These are phyloP conservation scores for Zosterops pallidus DNA, from an alignment of 2,113 vertebrate species.

Conservation along the genomic window DNA sequence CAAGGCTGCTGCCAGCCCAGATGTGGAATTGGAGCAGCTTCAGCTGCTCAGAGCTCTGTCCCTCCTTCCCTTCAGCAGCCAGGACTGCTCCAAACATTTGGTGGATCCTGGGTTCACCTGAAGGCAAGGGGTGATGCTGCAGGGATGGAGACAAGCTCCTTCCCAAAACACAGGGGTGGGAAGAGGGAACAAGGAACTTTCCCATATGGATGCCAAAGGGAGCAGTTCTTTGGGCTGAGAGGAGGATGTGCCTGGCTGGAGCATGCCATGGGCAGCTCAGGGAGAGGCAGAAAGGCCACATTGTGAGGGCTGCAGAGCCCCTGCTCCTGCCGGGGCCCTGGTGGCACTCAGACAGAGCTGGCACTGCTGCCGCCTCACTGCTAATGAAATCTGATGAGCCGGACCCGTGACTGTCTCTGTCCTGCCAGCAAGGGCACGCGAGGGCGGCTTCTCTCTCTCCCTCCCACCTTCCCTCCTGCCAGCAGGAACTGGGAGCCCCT, in stretches of 20 bases:
- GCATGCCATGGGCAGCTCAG: not conserved
- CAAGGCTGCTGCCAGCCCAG: not conserved
- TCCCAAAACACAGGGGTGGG: not conserved
- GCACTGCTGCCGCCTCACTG: not conserved
- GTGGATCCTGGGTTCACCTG: not conserved
- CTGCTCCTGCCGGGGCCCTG: not conserved
- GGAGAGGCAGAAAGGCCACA: not conserved
- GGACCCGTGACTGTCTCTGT: slow-evolving; percentile 13
- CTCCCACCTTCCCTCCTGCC: not conserved
- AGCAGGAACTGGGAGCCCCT: not conserved
- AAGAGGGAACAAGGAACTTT: not conserved
- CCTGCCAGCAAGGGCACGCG: slow-evolving; percentile 1
- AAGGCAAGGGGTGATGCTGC: not conserved
- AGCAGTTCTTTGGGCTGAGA: not conserved
- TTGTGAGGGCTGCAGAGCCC: not conserved
- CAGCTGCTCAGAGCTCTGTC: not conserved
- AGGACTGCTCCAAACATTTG: accelerated
- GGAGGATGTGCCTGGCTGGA: not conserved
- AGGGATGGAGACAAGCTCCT: not conserved
- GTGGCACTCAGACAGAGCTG: not conserved
- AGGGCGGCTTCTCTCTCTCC: not conserved
- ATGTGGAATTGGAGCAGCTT: not conserved
- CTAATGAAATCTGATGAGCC: not conserved
- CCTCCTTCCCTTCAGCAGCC: not conserved
- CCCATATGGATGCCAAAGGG: accelerated